Evolutionary conservation across 1,140 invertebrate genomes (phyloP), one percentile per base, ranked within the genome.

Genomic region (Thaumetopoea pityocampa): DNA sequence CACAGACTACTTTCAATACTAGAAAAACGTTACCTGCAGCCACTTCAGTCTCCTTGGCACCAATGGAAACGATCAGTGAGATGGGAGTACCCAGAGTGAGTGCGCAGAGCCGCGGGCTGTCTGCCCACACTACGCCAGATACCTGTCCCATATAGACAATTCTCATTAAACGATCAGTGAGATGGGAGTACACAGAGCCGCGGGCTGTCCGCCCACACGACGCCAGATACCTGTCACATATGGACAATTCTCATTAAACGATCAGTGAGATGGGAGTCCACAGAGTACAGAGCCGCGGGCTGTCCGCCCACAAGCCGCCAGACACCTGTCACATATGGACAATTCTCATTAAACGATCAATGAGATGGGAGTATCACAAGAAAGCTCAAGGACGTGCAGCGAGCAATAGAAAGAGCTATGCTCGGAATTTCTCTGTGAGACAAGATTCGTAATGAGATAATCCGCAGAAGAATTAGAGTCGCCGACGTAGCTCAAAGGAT

Each of bases 231-330:
- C 73, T 74, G 34, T 3, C 19, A 20, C 19, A 6, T 1, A 20
- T n/a, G n/a, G 5, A 20, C 5, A 1, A 20, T n/a, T n/a, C n/a
- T n/a, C n/a, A n/a, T n/a, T n/a, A 47, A 15, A 78, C 65, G 0
- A 81, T 55, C 2, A 82, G 67, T 19, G 51, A 56, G 6, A 67
- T 40, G 10, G 66, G 59, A 15, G 65, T 51, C 29, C 71, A 23
- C 68, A 64, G n/a, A 6, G 1, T 20, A 20, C n/a, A 20, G 32
- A 71, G 49, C 1, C 73, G 66, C 14, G 61, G 47, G 11, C 49
- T 61, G 55, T 82, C 78, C 29, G 67, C 73, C 74, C 78, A 79
- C 41, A 78, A 44, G 17, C 69, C 78, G 3, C 66, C 70, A 3
- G 70, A 72, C 34, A 79, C 74, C 73, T 74, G 34, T 3, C 19